Evolutionary conservation across 2,888 invertebrate genomes (phyloP).

Genomic region (Smittia aterrima): DNA sequence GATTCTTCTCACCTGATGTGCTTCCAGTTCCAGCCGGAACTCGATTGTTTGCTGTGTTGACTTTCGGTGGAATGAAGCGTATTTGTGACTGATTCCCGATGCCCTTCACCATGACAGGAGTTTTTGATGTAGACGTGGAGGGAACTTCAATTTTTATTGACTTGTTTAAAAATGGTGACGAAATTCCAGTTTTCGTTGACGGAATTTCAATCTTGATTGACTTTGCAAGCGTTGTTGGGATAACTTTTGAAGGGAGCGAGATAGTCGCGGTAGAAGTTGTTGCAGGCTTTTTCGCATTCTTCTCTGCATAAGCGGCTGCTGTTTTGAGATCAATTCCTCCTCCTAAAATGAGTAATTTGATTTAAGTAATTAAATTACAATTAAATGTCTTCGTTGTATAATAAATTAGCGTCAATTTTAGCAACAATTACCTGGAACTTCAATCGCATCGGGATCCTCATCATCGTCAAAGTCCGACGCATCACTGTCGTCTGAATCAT

Average conservation of each 20-base stretch:
- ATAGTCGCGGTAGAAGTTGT: slow-evolving; percentile 35
- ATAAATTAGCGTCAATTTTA: neutral
- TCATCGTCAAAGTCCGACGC: slow-evolving; percentile 79
- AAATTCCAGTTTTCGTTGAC: neutral
- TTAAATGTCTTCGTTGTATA: neutral
- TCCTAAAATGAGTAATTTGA: slow-evolving; percentile 55
- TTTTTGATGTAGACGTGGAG: neutral
- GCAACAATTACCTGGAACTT: slow-evolving; percentile 73
- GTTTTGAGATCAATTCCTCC: slow-evolving; percentile 84
- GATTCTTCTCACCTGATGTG: neutral
- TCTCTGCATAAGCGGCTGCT: slow-evolving; percentile 65
- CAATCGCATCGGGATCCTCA: slow-evolving; percentile 87
- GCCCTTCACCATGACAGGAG: neutral
- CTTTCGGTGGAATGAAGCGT: slow-evolving; percentile 35
- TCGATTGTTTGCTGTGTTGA: slow-evolving; percentile 40
- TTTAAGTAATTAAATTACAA: slow-evolving; percentile 21
- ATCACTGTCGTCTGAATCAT: slow-evolving; percentile 57
- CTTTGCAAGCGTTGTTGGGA: neutral
- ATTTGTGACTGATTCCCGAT: neutral
- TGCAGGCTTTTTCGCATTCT: slow-evolving; percentile 46
- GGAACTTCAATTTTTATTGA: slow-evolving; percentile 31
- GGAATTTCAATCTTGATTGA: slow-evolving; percentile 44
- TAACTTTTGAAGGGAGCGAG: neutral
- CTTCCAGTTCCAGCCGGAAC: slow-evolving; percentile 9
- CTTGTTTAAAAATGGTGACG: neutral